Evolutionary conservation across 1,140 invertebrate species (phyloP).

Genomic region (Achatina immaculata): DNA sequence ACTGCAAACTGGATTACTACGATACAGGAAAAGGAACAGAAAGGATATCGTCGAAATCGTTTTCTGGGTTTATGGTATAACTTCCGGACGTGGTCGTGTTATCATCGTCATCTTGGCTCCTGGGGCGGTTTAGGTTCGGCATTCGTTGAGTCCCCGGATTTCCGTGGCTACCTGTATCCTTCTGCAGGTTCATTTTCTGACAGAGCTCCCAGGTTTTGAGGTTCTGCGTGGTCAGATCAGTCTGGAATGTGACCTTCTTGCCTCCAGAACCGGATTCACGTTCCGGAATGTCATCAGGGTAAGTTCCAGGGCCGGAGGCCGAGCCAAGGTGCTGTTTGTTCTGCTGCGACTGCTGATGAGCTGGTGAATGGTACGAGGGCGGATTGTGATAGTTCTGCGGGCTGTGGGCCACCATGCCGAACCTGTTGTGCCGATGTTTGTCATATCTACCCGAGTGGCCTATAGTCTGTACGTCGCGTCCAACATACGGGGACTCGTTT

Average conservation of each 20-base stretch:
- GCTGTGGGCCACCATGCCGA: neutral
- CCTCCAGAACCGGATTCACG: slow-evolving; percentile 13
- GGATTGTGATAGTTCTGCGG: neutral
- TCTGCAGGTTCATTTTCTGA: slow-evolving; percentile 25
- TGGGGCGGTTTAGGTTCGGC: neutral
- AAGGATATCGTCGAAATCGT: slow-evolving; percentile 41
- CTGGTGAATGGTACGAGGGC: neutral
- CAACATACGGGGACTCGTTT: neutral
- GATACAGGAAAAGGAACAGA: slow-evolving; percentile 33
- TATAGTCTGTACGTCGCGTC: slow-evolving; percentile 42
- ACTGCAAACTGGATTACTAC: too few relatives aligned
- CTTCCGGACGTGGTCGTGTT: slow-evolving; percentile 53
- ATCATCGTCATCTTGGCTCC: slow-evolving; percentile 48
- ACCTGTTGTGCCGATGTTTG: neutral
- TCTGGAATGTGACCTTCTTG: slow-evolving; percentile 45
- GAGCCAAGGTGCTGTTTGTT: neutral
- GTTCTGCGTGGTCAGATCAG: slow-evolving; percentile 41
- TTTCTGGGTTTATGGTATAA: slow-evolving; percentile 48
- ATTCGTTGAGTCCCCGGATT: slow-evolving; percentile 9
- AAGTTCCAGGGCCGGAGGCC: slow-evolving; percentile 15
- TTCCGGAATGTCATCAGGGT: neutral
- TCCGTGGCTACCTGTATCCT: slow-evolving; percentile 8
- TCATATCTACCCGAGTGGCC: slow-evolving; percentile 18
- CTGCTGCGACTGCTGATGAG: slow-evolving; percentile 12
- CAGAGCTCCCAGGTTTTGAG: slow-evolving; percentile 38